phyloP scores from a whole-genome alignment of 2,797 vertebrate species.

The Strix occidentalis region DNA sequence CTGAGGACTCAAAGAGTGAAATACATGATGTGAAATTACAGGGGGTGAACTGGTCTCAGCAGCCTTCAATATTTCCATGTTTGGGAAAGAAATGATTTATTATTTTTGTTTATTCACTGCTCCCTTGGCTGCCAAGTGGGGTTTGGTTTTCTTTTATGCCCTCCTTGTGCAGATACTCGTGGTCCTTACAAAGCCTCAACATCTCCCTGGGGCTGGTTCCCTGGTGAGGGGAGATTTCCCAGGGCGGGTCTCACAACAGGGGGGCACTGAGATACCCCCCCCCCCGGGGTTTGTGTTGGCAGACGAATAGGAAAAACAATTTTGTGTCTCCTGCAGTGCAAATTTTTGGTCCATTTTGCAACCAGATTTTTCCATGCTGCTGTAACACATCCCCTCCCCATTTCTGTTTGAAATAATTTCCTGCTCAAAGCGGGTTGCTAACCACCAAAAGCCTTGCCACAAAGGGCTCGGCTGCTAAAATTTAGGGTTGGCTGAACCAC shows the following conservation, averaged over 20 bases:
- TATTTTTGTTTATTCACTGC: not conserved
- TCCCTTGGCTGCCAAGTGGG: not conserved
- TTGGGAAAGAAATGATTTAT: not conserved
- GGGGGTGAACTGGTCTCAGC: not conserved
- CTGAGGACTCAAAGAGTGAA: not conserved
- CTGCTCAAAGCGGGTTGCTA: not conserved
- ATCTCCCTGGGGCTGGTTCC: not conserved
- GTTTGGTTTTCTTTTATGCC: not conserved
- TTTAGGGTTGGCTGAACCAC: not conserved
- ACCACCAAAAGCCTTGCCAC: not conserved
- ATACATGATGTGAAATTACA: not conserved
- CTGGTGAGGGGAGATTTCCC: not conserved
- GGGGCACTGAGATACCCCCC: not conserved
- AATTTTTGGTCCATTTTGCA: not conserved
- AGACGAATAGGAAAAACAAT: not conserved
- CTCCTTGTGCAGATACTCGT: accelerated
- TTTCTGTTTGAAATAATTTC: not conserved
- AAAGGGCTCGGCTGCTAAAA: not conserved
- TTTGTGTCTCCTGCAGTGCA: not conserved
- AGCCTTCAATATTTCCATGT: not conserved
- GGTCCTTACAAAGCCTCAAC: not conserved
- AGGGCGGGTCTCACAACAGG: accelerated
- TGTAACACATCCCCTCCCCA: not conserved
- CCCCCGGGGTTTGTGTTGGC: not conserved
- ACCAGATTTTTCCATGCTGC: not conserved